Percentiles rank a stretch among this genome's conserved stretches.
Evolutionary conservation across 92 coral and sea anemone genomes (phyloP).

Genomic region (Paramuricea clavata): DNA sequence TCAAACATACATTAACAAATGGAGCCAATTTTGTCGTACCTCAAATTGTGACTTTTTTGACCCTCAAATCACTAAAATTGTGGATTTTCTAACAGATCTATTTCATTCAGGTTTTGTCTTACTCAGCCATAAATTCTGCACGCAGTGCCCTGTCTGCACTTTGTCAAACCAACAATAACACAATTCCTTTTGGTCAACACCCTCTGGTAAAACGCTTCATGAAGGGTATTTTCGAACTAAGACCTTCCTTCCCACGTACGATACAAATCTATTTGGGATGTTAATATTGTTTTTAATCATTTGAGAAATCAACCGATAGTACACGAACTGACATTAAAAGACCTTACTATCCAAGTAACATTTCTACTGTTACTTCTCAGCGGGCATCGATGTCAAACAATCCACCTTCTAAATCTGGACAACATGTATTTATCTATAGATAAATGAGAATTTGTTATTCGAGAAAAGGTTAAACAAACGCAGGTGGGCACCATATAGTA

Average conservation of each 20-base stretch:
- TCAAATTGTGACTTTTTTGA: background rate
- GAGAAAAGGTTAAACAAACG: conserved; percentile 43
- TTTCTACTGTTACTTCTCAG: conserved; percentile 49
- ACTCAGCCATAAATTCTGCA: conserved; percentile 26
- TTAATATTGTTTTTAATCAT: conserved; percentile 23
- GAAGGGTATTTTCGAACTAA: conserved; percentile 37
- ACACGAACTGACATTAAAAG: conserved; percentile 31
- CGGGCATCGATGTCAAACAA: conserved; percentile 57
- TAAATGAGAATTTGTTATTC: conserved; percentile 22
- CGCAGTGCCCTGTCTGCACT: conserved; percentile 21
- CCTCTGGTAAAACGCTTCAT: conserved; percentile 31
- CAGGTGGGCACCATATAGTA: background rate
- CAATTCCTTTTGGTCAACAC: conserved; percentile 13
- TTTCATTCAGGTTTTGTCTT: background rate
- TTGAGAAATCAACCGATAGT: background rate
- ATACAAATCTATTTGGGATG: conserved; percentile 45
- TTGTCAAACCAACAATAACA: background rate
- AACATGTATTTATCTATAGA: background rate
- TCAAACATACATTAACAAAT: conserved; percentile 7
- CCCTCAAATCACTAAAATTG: background rate
- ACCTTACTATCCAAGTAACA: conserved; percentile 29
- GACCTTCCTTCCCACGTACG: conserved; percentile 6
- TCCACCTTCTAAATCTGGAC: conserved; percentile 28
- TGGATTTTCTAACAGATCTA: conserved; percentile 6
- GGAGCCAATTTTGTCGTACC: background rate